Conservation (phyloP, 2,113 vertebrate genomes). For the Mus pahari region DNA sequence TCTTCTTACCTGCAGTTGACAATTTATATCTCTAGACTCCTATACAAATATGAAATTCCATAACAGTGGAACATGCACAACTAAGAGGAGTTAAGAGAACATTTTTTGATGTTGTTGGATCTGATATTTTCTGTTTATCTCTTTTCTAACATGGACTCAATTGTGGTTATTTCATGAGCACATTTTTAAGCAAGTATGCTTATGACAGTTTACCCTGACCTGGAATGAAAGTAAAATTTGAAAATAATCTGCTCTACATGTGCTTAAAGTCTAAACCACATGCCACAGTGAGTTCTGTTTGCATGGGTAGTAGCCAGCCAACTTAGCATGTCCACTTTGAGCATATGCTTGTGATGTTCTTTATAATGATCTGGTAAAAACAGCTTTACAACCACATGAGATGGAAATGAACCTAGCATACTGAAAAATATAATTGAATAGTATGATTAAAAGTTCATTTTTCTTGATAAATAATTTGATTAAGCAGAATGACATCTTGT, state of each 20-base stretch:
- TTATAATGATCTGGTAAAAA: slow-evolving; percentile 34
- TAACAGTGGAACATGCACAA: not conserved
- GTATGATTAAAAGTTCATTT: slow-evolving; percentile 67
- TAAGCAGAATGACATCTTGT: slow-evolving; percentile 72
- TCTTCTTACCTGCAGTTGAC: not conserved
- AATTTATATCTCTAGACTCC: not conserved
- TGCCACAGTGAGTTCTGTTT: slow-evolving; percentile 35
- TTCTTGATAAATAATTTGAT: slow-evolving; percentile 60
- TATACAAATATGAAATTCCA: slow-evolving; percentile 29
- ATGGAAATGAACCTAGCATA: slow-evolving; percentile 72
- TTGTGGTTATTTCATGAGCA: not conserved
- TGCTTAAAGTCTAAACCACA: not conserved
- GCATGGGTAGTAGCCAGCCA: slow-evolving; percentile 24
- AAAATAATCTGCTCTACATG: slow-evolving; percentile 44
- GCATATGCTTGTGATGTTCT: slow-evolving; percentile 59
- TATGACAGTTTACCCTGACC: slow-evolving; percentile 28
- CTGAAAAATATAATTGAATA: slow-evolving; percentile 71
- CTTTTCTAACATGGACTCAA: not conserved
- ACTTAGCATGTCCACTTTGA: slow-evolving; percentile 60
- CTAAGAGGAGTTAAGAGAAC: slow-evolving; percentile 27
- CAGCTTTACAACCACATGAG: slow-evolving; percentile 43
- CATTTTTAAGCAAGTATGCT: slow-evolving; percentile 7
- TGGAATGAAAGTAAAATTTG: slow-evolving; percentile 32
- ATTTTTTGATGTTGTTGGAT: not conserved
- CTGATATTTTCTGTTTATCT: slow-evolving; percentile 19